phyloP scores from a whole-genome alignment of 2,888 invertebrate species.

The Panzeria rudis region DNA sequence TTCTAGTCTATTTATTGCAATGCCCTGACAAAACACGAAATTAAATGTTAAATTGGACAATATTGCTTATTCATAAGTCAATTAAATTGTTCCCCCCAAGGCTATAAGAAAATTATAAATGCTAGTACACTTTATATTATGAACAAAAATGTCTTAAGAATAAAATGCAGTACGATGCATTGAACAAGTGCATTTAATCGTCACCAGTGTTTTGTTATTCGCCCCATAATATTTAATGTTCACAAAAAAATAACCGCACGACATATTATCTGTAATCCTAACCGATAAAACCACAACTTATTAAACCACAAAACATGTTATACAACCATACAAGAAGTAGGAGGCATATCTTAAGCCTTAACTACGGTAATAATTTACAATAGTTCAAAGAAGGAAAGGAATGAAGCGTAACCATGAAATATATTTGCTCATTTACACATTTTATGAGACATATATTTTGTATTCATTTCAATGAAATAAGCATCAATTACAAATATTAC shows the following conservation, averaged over 20 bases:
- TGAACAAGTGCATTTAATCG: constrained; percentile 59
- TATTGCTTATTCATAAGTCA: constrained; percentile 68
- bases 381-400: constrained; percentile 23
- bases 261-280: constrained; percentile 74
- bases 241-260: constrained; percentile 66
- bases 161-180: constrained; percentile 25
- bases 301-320: constrained; percentile 70
- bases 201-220: constrained; percentile 41
- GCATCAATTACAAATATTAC: constrained; percentile 46
- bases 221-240: constrained; percentile 41
- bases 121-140: constrained; percentile 9
- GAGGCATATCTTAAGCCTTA: constrained; percentile 35
- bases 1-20: constrained; percentile 21
- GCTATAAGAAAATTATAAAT: constrained; percentile 56
- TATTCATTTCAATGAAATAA: constrained; percentile 42
- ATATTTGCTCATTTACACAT: constrained; percentile 6
- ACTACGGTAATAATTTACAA: constrained; percentile 44
- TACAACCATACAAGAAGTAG: constrained; percentile 44
- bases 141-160: constrained; percentile 8
- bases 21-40: constrained; percentile 39
- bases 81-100: constrained; percentile 58
- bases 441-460: constrained; percentile 43
- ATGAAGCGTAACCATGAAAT: constrained; percentile 37
- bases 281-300: constrained; percentile 68
- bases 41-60: constrained; percentile 66